Conservation (phyloP, 2,797 vertebrate species). For the Vireo griseus region DNA sequence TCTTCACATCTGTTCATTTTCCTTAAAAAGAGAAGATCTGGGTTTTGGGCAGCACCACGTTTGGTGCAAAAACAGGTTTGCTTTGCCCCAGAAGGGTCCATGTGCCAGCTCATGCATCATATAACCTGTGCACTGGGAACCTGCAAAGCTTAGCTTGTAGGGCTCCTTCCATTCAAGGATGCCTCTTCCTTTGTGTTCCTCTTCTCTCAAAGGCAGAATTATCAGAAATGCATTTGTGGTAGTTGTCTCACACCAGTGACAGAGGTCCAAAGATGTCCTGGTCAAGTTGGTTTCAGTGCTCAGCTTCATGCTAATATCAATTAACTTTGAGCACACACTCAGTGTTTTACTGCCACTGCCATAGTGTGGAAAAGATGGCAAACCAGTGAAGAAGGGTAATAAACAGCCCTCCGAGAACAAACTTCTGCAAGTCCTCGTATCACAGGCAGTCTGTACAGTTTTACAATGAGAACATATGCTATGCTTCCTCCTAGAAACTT, state of each 20-base stretch:
- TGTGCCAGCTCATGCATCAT: background rate
- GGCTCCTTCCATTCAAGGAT: background rate
- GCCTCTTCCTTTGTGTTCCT: background rate
- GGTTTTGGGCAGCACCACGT: background rate
- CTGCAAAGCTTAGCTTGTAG: background rate
- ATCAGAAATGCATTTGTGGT: background rate
- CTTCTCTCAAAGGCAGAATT: background rate
- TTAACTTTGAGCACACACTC: background rate
- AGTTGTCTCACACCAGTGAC: background rate
- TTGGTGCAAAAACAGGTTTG: too few relatives aligned
- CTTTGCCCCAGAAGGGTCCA: background rate
- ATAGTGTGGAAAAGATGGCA: background rate
- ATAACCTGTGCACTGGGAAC: background rate
- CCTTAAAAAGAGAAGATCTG: background rate
- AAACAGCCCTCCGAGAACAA: background rate
- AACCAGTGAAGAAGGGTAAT: background rate
- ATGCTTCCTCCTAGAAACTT: background rate
- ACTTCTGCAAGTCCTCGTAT: background rate
- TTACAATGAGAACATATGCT: background rate
- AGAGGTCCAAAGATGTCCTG: background rate
- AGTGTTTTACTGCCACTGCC: background rate
- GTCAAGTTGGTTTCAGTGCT: background rate
- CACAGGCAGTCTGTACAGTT: background rate
- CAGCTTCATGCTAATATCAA: fast-evolving
- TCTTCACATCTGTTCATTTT: background rate